Evolutionary conservation across 2,113 vertebrate genomes (phyloP), one percentile per base, ranked within the genome.

Genomic region (Erinaceus europaeus): DNA sequence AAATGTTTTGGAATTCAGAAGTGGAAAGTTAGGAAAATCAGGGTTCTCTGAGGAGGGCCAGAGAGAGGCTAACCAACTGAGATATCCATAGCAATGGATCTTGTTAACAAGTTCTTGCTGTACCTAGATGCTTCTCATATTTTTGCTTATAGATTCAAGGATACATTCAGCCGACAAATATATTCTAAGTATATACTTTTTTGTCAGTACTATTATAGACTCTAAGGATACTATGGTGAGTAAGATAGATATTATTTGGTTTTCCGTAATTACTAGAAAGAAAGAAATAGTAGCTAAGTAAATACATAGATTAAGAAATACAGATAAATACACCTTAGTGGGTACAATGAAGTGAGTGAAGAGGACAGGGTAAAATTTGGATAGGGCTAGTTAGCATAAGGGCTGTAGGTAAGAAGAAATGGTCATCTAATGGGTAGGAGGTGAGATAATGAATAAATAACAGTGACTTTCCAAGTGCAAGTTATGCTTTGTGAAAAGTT

Each of bases 231-330:
- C 2, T 34, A 20, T 11, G 27, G 3, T 42, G 42, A 94, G 83
- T 67, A 48, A 86, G 55, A 55, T 48, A 44, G 46, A 32, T 11
- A 68, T 8, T 48, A 6, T 25, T 52, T 61, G n/a, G 17, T 23
- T 4, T 81, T 74, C 27, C 1, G n/a, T 36, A 76, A 71, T 65
- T 88, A 61, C 36, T 32, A 69, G 57, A 90, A 73, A 55, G 40
- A 46, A n/a, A n/a, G n/a, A 91, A 86, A 84, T 29, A 67, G 21
- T 44, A 46, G 73, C 17, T 77, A 82, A 85, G 46, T 38, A 86
- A 61, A 48, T 36, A 62, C 21, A 21, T 62, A 87, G 81, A 79
- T 72, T 83, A 76, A 12, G 67, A 74, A 77, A 34, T 68, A 25
- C 55, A 68, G 68, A 73, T 69, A 77, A 44, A 84, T 12, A 84